These are phyloP conservation scores for Telmatochromis bifrenatus DNA, from an alignment of 2,113 vertebrate genomes.

Conservation along the genomic window DNA sequence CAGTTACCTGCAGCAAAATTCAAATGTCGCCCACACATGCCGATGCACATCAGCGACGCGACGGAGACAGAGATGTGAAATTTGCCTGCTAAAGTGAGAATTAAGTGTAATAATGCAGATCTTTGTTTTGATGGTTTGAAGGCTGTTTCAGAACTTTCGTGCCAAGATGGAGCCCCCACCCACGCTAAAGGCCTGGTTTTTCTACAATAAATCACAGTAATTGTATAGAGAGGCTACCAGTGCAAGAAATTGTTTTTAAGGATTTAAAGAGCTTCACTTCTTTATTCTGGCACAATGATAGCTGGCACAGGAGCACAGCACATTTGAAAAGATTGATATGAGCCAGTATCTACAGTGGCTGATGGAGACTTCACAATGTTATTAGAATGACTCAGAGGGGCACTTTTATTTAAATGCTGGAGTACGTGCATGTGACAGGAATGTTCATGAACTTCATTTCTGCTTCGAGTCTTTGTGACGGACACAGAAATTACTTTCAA, in stretches of 20 bases:
- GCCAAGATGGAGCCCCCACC: not conserved
- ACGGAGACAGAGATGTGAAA: not conserved
- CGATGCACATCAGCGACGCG: not conserved
- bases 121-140: not conserved
- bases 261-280: not conserved
- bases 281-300: not conserved
- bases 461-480: accelerated
- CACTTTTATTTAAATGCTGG: not conserved
- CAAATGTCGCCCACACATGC: not conserved
- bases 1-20: not conserved
- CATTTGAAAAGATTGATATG: not conserved
- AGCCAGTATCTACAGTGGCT: not conserved
- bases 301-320: not conserved
- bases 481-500: not conserved
- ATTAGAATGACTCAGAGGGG: not conserved
- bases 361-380: not conserved
- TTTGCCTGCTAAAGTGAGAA: not conserved
- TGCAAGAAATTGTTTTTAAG: not conserved
- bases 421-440: not conserved
- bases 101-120: not conserved
- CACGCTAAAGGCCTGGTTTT: not conserved
- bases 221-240: not conserved
- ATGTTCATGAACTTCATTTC: not conserved
- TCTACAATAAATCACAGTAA: not conserved
- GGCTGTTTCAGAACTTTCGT: not conserved